phyloP scores from a whole-genome alignment of 2,113 vertebrate species.

The Ophiodon elongatus region DNA sequence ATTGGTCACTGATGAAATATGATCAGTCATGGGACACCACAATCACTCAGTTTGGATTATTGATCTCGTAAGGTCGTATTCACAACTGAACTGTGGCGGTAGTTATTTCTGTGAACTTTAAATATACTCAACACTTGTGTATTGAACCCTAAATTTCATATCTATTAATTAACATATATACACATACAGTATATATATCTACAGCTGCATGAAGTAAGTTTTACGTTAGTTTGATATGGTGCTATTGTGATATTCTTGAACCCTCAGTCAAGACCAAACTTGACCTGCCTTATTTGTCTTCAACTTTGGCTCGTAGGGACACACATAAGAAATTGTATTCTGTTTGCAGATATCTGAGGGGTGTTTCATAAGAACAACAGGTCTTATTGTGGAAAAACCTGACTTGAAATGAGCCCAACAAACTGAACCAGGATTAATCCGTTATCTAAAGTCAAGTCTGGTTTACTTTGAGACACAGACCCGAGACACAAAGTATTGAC shows the following conservation, averaged over 20 bases:
- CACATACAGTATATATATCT: conserved; percentile 58
- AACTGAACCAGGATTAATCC: background rate
- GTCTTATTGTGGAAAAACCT: background rate
- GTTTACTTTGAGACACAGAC: background rate
- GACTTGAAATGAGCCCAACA: background rate
- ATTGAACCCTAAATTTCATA: conserved; percentile 61
- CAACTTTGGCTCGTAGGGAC: conserved; percentile 48
- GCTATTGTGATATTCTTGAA: conserved; percentile 77
- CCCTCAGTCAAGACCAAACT: conserved; percentile 53
- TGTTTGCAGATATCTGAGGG: background rate
- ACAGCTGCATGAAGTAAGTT: conserved; percentile 77
- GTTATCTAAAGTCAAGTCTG: background rate
- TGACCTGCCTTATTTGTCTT: conserved; percentile 59
- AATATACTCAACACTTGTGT: conserved; percentile 72
- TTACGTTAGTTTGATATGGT: conserved; percentile 79
- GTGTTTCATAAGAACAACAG: conserved; percentile 24
- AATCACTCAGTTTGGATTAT: conserved; percentile 8
- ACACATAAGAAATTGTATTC: background rate
- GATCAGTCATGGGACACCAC: conserved; percentile 39
- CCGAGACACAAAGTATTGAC: background rate
- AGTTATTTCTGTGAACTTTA: conserved; percentile 61
- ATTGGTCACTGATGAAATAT: background rate
- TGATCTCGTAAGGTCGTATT: conserved; percentile 18
- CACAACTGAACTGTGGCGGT: conserved; percentile 42
- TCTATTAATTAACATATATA: conserved; percentile 61